These are phyloP conservation scores for Lingula anatina DNA, from an alignment of 2,888 invertebrate species.

Conservation along the genomic window DNA sequence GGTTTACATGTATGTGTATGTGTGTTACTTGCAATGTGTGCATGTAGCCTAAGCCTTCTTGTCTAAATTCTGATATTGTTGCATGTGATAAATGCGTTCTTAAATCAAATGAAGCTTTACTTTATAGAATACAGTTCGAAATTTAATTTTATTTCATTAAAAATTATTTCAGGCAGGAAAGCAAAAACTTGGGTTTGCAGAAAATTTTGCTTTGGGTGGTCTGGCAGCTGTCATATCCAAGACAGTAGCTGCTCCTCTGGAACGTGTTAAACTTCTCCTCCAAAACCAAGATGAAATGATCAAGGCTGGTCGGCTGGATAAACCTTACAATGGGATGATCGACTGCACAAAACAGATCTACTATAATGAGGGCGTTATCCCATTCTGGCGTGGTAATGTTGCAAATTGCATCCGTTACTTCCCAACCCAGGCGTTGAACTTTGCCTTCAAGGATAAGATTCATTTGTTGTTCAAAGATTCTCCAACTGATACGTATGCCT, in stretches of 20 bases:
- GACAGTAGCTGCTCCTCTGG: conserved; percentile 67
- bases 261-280: conserved; percentile 68
- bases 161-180: too few relatives aligned
- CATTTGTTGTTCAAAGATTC: conserved; percentile 67
- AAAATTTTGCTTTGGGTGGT: conserved; percentile 51
- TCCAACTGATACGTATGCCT: conserved; percentile 36
- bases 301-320: conserved; percentile 57
- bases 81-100: too few relatives aligned
- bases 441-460: conserved; percentile 71
- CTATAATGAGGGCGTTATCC: conserved; percentile 50
- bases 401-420: conserved; percentile 81
- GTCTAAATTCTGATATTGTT: too few relatives aligned
- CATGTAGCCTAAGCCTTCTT: too few relatives aligned
- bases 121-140: too few relatives aligned
- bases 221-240: conserved; percentile 52
- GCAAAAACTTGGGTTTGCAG: conserved; percentile 40
- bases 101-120: too few relatives aligned
- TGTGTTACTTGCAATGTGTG: too few relatives aligned
- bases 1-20: too few relatives aligned
- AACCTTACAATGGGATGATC: conserved; percentile 80
- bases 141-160: too few relatives aligned
- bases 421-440: conserved; percentile 55
- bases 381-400: conserved; percentile 89
- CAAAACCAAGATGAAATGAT: conserved; percentile 53
- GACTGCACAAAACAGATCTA: conserved; percentile 52